Evolutionary conservation across 2,113 vertebrate genomes (phyloP), one percentile per base, ranked within the genome.

Genomic region (Brachypodius melanocephalos): DNA sequence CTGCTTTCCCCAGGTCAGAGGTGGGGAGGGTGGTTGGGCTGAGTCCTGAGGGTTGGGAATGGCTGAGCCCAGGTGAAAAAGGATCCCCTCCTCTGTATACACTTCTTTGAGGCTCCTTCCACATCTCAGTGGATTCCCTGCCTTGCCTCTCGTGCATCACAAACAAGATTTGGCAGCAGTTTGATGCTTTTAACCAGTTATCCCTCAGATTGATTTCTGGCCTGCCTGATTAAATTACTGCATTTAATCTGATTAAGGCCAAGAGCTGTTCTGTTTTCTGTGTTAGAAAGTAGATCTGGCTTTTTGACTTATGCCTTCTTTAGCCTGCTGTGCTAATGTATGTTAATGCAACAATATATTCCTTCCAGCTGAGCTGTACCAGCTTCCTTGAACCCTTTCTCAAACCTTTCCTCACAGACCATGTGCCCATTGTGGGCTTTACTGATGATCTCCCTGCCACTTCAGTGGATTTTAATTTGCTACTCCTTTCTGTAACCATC

Each of bases 381-480:
- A 63, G 38, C 36, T 65, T 83, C 49, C 29, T 65, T 72, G 24
- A 24, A n/a, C 46, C 17, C 36, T 59, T 88, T 54, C 15, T 72
- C 43, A 32, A 28, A 18, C 38, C 34, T 77, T 84, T 96, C 18
- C 59, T 80, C 51, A 55, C 61, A 54, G 34, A 42, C 61, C 32
- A 17, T 0, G 0, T 61, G 34, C 42, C 25, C 34, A 78, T 16
- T 2, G 0, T 59, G 66, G 48, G 48, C 67, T 79, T 67, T 76
- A 24, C 51, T 68, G 38, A 45, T 77, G 52, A 25, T 75, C 52
- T 85, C 61, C 10, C 1, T 19, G 24, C 32, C 46, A 40, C 25
- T 25, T n/a, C 18, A 45, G 8, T 3, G 20, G 67, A 59, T 75
- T 75, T 75, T n/a, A 13, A 74, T 69, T 74, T 85, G 66, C 66